phyloP scores from a whole-genome alignment of 2,888 invertebrate genomes.

The Diarsia mendica region DNA sequence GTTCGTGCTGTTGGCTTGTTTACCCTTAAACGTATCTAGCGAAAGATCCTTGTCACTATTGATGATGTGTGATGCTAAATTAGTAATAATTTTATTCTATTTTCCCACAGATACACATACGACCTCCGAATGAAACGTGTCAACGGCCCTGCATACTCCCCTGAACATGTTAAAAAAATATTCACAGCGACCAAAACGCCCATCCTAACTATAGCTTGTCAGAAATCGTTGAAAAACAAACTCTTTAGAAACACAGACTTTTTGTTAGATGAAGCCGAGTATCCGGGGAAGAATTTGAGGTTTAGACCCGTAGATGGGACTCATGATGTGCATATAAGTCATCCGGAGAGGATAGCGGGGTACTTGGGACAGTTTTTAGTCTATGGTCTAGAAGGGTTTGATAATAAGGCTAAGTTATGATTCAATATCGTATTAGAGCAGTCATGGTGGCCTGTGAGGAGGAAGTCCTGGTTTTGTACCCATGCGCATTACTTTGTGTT shows the following conservation, averaged over 20 bases:
- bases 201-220: slow-evolving; percentile 72
- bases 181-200: slow-evolving; percentile 74
- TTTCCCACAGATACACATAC: slow-evolving; percentile 84
- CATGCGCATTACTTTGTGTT: too few species aligned
- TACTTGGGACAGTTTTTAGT: slow-evolving; percentile 82
- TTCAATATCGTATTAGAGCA: not conserved
- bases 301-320: slow-evolving; percentile 84
- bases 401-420: slow-evolving; percentile 78
- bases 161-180: slow-evolving; percentile 76
- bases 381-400: slow-evolving; percentile 74
- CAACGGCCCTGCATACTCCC: slow-evolving; percentile 77
- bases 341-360: slow-evolving; percentile 88
- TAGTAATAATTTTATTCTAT: not conserved
- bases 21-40: too few species aligned
- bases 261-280: slow-evolving; percentile 74
- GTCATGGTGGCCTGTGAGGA: too few species aligned
- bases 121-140: slow-evolving; percentile 88
- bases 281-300: slow-evolving; percentile 72
- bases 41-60: too few species aligned
- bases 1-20: too few species aligned
- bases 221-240: slow-evolving; percentile 69
- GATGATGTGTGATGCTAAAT: too few species aligned
- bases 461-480: too few species aligned
- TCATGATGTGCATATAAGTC: slow-evolving; percentile 91
- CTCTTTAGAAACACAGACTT: slow-evolving; percentile 72